Base-by-base conservation (phyloP, 2,113 vertebrate genomes). In the Syngnathus scovelli region DNA sequence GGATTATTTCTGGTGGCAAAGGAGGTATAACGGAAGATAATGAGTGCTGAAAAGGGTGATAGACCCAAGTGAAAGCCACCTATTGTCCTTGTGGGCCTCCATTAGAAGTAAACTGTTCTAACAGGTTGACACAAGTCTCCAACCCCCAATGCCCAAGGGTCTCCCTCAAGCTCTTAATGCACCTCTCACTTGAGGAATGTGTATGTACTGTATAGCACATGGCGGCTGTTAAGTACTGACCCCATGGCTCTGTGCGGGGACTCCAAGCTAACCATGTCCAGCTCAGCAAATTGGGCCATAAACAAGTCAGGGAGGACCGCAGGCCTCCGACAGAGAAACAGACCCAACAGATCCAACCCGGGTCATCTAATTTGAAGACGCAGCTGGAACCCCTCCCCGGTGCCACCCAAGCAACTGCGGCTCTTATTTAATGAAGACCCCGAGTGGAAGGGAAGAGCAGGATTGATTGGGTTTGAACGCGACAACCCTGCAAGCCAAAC, bases 201-300 rank as follows among this genome's bases (percentile, higher is more conserved):
- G 63, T 70, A 73, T 79, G 18, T 76, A 74, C 64, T 63, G 61
- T 37, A 78, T 67, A 80, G 80, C 76, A 76, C 71, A 73, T 37
- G 12, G 69, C 23, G 80, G 81, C 74, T 72, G 68, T 87, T 84
- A 85, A 74, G 78, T 72, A 58, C 36, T 78, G 75, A 86, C 85
- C 78, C 76, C 62, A 59, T 56, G 68, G 78, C 66, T 82, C 71
- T 21, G 43, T 36, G 66, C 64, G 49, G 66, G 68, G 66, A 74
- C 55, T 82, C 72, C 64, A 64, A 74, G 65, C 46, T 62, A 75
- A 60, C 75, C 59, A 76, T 71, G 67, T 61, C n/a, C 60, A 55
- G 62, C 67, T 52, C 69, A 81, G 81, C 58, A 84, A 81, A 83
- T 82, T 67, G 81, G 64, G 68, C 56, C 55, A 82, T 69, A 81